Evolutionary conservation across 1,140 invertebrate species (phyloP), one percentile per base, ranked within the genome.

Genomic region (Xylocopa sonorina): DNA sequence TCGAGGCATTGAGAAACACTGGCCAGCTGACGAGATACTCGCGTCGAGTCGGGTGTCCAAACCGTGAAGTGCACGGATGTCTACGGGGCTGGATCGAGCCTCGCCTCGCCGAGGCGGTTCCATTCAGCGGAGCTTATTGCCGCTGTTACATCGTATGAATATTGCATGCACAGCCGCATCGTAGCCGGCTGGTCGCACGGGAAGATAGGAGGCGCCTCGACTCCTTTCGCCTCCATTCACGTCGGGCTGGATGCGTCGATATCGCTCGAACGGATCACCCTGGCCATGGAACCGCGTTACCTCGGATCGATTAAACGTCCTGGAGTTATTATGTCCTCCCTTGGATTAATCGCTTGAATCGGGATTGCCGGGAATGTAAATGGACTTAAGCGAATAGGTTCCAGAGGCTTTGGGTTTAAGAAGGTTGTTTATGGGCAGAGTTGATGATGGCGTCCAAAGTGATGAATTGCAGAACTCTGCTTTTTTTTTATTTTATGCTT

Each of bases 81-180:
- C 18, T 50, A 29, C 5, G 46, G 4, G 29, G 1, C 21, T 57
- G 58, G 18, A 60, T 60, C 69, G 63, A 51, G 43, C n/a, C n/a
- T n/a, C n/a, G n/a, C n/a, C n/a, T n/a, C n/a, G n/a, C 48, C 21
- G 29, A 50, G n/a, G 43, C 43, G 43, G 67, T 71, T 78, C 66
- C 55, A 78, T 71, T 62, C 55, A 78, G 27, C 46, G 43, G 16
- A 78, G 75, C 75, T 78, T 78, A 78, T 78, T 78, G 75, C 55
- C 53, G 43, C 32, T 41, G 75, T 71, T 78, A 78, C 75, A 71
- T 21, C 55, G 67, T 62, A 78, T 78, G 66, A 78, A 78, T 78
- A 78, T 71, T 78, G 46, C 75, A 78, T 78, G 75, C 16, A 69
- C 51, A 16, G 50, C 2, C 58, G 27, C 53, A 34, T 69, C 53